These are phyloP conservation scores for Rhagium mordax DNA, from an alignment of 2,888 invertebrate species.

Conservation along the genomic window DNA sequence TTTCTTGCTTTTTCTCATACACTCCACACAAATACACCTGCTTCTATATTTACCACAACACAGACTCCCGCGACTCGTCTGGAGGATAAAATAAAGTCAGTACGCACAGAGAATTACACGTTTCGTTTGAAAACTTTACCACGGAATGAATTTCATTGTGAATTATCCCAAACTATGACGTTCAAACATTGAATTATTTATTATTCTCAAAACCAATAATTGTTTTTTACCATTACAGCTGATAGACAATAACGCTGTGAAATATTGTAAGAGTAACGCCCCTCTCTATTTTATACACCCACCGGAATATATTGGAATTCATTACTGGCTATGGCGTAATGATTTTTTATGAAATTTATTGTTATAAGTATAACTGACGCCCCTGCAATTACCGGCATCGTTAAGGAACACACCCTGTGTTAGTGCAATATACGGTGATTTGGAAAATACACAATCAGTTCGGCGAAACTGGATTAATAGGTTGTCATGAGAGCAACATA, in stretches of 20 bases:
- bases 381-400: background rate
- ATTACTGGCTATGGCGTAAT: background rate
- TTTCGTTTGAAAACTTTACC: background rate
- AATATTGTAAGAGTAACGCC: conserved; percentile 37
- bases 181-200: conserved; percentile 23
- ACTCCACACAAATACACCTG: conserved; percentile 17
- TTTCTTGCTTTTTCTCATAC: background rate
- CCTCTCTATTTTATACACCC: conserved; percentile 32
- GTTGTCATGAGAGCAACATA: too few species aligned
- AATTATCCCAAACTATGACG: conserved; percentile 5
- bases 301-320: conserved; percentile 5
- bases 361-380: background rate
- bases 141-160: background rate
- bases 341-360: background rate
- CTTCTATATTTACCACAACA: background rate
- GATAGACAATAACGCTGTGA: conserved; percentile 33
- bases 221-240: conserved; percentile 26
- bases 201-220: conserved; percentile 35
- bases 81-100: background rate
- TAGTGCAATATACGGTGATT: background rate
- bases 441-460: too few species aligned
- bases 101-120: background rate
- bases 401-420: background rate
- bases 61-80: background rate
- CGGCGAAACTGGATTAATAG: too few species aligned